Evolutionary conservation across 1,140 invertebrate genomes (phyloP).

Genomic region (Cydia splendana): DNA sequence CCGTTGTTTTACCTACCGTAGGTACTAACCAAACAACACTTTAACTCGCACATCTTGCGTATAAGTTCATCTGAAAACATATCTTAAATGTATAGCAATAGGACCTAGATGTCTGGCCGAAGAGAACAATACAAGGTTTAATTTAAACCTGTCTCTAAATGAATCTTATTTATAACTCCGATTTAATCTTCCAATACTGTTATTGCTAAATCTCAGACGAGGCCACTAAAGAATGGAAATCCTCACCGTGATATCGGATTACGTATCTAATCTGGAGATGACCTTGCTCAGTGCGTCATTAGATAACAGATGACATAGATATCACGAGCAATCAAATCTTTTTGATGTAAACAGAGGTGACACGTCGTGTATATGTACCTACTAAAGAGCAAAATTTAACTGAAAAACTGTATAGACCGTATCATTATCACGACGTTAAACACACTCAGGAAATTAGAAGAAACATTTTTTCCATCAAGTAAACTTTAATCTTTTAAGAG

Average conservation of each 20-base stretch:
- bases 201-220: not conserved
- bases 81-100: not conserved
- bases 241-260: constrained; percentile 15
- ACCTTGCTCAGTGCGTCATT: constrained; percentile 16
- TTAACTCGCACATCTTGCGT: not conserved
- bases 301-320: constrained; percentile 13
- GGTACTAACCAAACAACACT: not conserved
- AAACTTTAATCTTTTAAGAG: too few species aligned
- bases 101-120: not conserved
- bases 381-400: too few species aligned
- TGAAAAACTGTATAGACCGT: too few species aligned
- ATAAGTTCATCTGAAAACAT: not conserved
- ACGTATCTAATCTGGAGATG: constrained; percentile 22
- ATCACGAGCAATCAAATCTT: not conserved
- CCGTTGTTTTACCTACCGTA: too few species aligned
- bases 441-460: too few species aligned
- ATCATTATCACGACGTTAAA: too few species aligned
- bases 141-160: constrained; percentile 11
- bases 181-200: constrained; percentile 2
- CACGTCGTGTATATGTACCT: not conserved
- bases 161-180: constrained; percentile 21
- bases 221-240: constrained; percentile 15
- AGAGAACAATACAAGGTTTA: constrained; percentile 7
- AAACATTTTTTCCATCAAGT: too few species aligned
- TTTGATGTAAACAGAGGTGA: not conserved